phyloP scores from a whole-genome alignment of 2,797 vertebrate genomes.

The Cyclura pinguis region DNA sequence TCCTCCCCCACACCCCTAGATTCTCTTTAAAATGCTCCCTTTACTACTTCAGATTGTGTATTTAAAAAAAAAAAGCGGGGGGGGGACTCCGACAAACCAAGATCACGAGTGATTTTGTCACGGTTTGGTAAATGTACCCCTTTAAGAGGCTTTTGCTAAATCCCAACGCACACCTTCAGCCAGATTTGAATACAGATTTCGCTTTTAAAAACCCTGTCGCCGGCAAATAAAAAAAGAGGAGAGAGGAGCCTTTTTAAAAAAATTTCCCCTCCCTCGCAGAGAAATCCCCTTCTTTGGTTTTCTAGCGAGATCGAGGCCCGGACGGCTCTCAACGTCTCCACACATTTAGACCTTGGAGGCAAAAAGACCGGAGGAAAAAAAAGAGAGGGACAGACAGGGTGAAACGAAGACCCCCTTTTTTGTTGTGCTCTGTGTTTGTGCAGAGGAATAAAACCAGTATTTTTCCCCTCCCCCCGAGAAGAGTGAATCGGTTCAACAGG shows the following conservation, averaged over 20 bases:
- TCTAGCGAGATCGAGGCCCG: constrained; percentile 74
- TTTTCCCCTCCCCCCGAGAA: constrained; percentile 69
- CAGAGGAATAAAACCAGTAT: constrained; percentile 73
- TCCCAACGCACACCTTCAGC: constrained; percentile 91
- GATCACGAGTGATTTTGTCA: constrained; percentile 93
- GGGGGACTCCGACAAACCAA: constrained; percentile 77
- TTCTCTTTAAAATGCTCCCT: constrained; percentile 85
- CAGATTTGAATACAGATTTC: constrained; percentile 99
- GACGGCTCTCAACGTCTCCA: constrained; percentile 63
- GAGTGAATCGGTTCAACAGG: constrained; percentile 53
- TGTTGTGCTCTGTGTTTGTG: not conserved
- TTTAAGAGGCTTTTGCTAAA: constrained; percentile 97
- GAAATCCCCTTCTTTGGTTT: constrained; percentile 67
- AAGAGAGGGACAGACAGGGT: not conserved
- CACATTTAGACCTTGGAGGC: constrained; percentile 67
- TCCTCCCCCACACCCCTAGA: constrained; percentile 57
- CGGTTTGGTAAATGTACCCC: constrained; percentile 97
- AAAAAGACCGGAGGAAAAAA: constrained; percentile 75
- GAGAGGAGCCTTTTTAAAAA: constrained; percentile 83
- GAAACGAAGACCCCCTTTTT: constrained; percentile 31
- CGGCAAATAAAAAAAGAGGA: constrained; percentile 77
- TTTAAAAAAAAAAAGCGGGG: no score
- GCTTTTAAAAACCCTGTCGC: constrained; percentile 95
- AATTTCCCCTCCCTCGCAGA: constrained; percentile 76
- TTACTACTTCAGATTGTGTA: constrained; percentile 84